Evolutionary conservation across 2,888 invertebrate genomes (phyloP).

Genomic region (Cryptocephalus moraei): DNA sequence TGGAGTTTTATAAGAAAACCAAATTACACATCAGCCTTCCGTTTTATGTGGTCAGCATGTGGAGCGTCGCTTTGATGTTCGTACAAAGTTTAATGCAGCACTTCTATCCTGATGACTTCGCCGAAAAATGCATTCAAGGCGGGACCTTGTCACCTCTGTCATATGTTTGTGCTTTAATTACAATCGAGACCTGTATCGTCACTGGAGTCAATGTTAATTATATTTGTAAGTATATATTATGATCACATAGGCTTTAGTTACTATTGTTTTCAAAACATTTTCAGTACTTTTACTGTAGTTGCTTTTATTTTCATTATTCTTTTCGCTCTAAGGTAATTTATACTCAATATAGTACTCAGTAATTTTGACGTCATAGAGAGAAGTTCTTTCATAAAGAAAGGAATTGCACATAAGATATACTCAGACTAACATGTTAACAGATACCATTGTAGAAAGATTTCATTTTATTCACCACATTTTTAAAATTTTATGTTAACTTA

Average conservation of each 20-base stretch:
- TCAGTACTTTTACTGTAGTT: too few relatives aligned
- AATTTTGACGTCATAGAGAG: too few relatives aligned
- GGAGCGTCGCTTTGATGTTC: constrained; percentile 47
- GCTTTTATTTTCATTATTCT: too few relatives aligned
- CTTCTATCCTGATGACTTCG: constrained; percentile 44
- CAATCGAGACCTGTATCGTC: constrained; percentile 43
- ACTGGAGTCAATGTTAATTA: constrained; percentile 43
- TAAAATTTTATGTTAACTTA: too few relatives aligned
- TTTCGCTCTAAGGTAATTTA: background rate
- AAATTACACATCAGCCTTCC: constrained; percentile 50
- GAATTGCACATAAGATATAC: too few relatives aligned
- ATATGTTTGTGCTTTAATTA: constrained; percentile 46
- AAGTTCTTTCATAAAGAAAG: too few relatives aligned
- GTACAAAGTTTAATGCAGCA: constrained; percentile 48
- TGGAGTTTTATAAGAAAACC: constrained; percentile 56
- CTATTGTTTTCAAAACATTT: background rate
- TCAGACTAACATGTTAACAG: too few relatives aligned
- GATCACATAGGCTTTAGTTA: background rate
- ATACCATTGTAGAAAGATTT: too few relatives aligned
- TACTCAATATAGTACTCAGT: too few relatives aligned
- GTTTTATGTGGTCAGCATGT: constrained; percentile 51
- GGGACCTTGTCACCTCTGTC: constrained; percentile 44
- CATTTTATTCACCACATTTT: too few relatives aligned
- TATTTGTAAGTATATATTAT: constrained; percentile 37
- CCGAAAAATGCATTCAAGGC: constrained; percentile 41